These are phyloP conservation scores for Tholera decimalis DNA, from an alignment of 2,888 invertebrate genomes.

Conservation along the genomic window DNA sequence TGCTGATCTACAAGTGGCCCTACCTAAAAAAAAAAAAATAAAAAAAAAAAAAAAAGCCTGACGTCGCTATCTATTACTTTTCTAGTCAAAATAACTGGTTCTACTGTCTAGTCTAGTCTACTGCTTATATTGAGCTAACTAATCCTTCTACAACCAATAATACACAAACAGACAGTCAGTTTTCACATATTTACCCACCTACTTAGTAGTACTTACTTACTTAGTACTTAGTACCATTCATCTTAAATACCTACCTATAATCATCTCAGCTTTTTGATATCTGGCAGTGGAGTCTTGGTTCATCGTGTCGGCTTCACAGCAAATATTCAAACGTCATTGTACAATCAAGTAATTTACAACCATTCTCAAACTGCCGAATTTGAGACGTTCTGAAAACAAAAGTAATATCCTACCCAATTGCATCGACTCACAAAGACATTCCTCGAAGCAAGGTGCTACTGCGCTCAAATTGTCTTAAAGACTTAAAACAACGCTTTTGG, in stretches of 20 bases:
- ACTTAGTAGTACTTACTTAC: too few relatives aligned
- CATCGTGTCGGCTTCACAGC: constrained; percentile 9
- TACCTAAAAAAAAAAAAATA: too few relatives aligned
- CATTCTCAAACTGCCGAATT: constrained; percentile 30
- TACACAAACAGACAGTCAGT: too few relatives aligned
- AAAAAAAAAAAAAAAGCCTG: too few relatives aligned
- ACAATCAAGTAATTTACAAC: constrained; percentile 54
- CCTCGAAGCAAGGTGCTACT: constrained; percentile 53
- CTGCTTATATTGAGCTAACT: too few relatives aligned
- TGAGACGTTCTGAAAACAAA: constrained; percentile 40
- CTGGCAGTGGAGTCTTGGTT: background rate
- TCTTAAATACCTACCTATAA: background rate
- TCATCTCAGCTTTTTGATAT: background rate
- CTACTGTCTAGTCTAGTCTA: too few relatives aligned
- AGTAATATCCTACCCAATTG: constrained; percentile 16
- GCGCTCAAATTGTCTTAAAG: constrained; percentile 22
- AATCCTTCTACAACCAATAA: too few relatives aligned
- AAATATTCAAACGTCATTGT: constrained; percentile 16
- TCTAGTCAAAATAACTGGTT: too few relatives aligned
- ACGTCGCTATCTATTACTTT: too few relatives aligned
- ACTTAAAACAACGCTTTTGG: constrained; percentile 51
- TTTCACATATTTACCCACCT: too few relatives aligned
- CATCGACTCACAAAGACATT: constrained; percentile 37
- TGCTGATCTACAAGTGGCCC: too few relatives aligned
- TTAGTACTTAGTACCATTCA: too few relatives aligned